A percentile compares a stretch with the other conserved stretches of the same genome.
phyloP scores from a whole-genome alignment of 2,888 invertebrate genomes.

The Branchellion lobata region DNA sequence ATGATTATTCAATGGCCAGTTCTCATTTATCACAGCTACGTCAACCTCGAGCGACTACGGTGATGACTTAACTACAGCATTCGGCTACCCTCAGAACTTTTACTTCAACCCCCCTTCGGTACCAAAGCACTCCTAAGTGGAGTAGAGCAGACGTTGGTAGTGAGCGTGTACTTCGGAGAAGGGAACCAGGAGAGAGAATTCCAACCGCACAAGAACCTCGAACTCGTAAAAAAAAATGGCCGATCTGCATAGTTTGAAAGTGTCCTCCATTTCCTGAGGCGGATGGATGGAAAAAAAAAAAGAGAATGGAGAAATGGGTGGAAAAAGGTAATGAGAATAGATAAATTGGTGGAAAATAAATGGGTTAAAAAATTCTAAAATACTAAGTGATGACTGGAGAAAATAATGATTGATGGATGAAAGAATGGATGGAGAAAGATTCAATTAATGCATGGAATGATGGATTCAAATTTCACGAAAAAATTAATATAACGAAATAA shows the following conservation, averaged over 20 bases:
- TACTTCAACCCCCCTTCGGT: background rate
- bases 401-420: background rate
- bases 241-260: slow-evolving; percentile 84
- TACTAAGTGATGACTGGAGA: no score
- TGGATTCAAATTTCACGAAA: background rate
- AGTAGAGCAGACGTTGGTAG: slow-evolving; percentile 87
- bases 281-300: background rate
- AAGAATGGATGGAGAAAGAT: background rate
- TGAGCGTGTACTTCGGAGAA: slow-evolving; percentile 89
- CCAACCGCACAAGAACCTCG: slow-evolving; percentile 87
- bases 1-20: no score
- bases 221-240: slow-evolving; percentile 89
- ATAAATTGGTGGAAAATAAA: background rate
- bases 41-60: no score
- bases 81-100: no score
- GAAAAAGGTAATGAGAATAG: background rate
- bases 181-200: slow-evolving; percentile 88
- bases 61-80: no score
- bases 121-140: slow-evolving; percentile 61
- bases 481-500: no score
- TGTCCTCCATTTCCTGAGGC: slow-evolving; percentile 80
- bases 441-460: background rate
- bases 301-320: slow-evolving; percentile 40
- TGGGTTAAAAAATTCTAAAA: background rate
- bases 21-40: no score